phyloP scores from a whole-genome alignment of 2,888 invertebrate species.

The Agonopterix heracliana region DNA sequence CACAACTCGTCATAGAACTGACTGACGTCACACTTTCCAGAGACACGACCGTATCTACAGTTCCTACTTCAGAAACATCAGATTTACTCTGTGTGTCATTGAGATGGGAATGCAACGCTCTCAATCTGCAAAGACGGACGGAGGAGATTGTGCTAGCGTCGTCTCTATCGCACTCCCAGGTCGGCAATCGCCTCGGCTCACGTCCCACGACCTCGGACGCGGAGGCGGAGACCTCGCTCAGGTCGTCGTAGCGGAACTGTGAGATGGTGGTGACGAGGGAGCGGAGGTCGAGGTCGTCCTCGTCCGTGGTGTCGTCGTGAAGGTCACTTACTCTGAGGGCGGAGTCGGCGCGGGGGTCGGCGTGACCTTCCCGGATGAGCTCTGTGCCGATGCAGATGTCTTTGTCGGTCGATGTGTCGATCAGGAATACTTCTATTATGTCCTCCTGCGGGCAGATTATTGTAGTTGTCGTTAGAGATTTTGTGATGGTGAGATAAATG shows the following conservation, averaged over 20 bases:
- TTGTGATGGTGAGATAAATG: too few relatives aligned
- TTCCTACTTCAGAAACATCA: too few relatives aligned
- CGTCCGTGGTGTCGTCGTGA: constrained; percentile 12
- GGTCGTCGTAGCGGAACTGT: constrained; percentile 7
- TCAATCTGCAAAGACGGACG: constrained; percentile 1
- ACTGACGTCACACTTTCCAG: not conserved
- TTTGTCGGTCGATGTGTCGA: constrained; percentile 61
- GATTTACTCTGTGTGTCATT: too few relatives aligned
- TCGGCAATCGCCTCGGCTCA: constrained; percentile 23
- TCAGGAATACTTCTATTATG: constrained; percentile 58
- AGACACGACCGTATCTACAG: not conserved
- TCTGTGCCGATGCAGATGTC: constrained; percentile 68
- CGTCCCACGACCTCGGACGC: constrained; percentile 38
- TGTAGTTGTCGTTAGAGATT: not conserved
- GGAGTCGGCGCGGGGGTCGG: constrained; percentile 43
- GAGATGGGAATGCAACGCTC: constrained; percentile 7
- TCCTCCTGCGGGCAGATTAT: constrained; percentile 25
- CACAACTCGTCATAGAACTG: too few relatives aligned
- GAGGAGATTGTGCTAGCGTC: constrained; percentile 25
- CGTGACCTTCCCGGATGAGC: constrained; percentile 67
- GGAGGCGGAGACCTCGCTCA: constrained; percentile 40
- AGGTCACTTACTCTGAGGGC: constrained; percentile 44
- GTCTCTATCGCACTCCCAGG: not conserved
- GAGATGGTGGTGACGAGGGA: constrained; percentile 9
- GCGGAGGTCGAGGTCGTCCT: constrained; percentile 10